These are phyloP conservation scores for Porites divaricata DNA, from an alignment of 92 coral and sea anemone genomes.

Conservation along the genomic window DNA sequence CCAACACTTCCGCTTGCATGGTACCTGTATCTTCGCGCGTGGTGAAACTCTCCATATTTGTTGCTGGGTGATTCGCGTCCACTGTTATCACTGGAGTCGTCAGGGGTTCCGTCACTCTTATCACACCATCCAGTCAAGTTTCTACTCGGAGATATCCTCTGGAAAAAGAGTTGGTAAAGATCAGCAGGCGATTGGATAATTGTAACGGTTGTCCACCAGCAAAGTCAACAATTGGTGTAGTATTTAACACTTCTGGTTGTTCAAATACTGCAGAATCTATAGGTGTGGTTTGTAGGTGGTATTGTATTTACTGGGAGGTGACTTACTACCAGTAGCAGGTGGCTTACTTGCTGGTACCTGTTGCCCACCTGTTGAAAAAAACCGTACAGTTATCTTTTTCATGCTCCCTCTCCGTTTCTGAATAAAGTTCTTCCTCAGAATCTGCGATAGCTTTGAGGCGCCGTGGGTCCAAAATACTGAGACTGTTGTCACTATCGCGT, in stretches of 20 bases:
- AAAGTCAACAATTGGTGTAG: not conserved
- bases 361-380: slow-evolving; percentile 2
- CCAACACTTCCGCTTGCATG: not conserved
- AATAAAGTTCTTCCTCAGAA: not conserved
- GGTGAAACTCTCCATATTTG: no score
- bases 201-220: slow-evolving; percentile 9
- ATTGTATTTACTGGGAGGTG: not conserved
- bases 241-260: slow-evolving; percentile 1
- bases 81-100: no score
- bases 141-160: not conserved
- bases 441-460: no score
- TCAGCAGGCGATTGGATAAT: not conserved
- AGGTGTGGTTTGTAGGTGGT: slow-evolving; percentile 11
- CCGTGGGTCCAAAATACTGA: no score
- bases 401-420: not conserved
- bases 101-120: not conserved
- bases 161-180: not conserved
- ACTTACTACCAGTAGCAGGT: not conserved
- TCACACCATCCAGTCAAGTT: not conserved
- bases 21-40: no score
- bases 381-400: not conserved
- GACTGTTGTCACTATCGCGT: no score
- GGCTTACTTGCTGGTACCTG: slow-evolving; percentile 1
- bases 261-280: not conserved
- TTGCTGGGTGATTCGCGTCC: no score